Evolutionary conservation across 1,140 invertebrate genomes (phyloP), one percentile per base, ranked within the genome.

Genomic region (Drosophila nasuta): DNA sequence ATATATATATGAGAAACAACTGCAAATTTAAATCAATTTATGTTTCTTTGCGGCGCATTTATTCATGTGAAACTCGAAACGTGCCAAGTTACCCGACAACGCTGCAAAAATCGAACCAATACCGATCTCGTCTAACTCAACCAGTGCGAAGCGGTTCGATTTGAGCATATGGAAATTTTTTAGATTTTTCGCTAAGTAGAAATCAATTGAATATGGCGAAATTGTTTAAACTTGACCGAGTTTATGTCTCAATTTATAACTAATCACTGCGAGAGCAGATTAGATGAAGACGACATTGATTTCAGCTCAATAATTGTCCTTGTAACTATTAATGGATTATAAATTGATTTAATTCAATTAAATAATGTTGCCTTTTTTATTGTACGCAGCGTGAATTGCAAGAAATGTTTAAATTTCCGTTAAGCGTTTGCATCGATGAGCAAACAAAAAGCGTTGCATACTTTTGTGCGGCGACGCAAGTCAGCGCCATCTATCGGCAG

Each of bases 1-100:
- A 46, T 46, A 65, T 54, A 51, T 38, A 52, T 59, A 45, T 33
- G 10, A 60, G 25, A 56, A 72, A 62, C 41, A 70, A 62, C 62
- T 80, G 60, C 75, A 74, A 86, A 87, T 87, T 88, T 54, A 83
- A 88, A 83, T 80, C 83, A 88, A 88, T 88, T 88, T 88, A 69
- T 72, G 54, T 66, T 60, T 13, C 13, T 77, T 74, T 88, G 72
- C 79, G 72, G 68, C 83, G 83, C 72, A 82, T 77, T 87, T 82
- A 88, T 69, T 82, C 57, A 74, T 68, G 63, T 75, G 83, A 72
- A 83, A 88, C 64, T 70, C 30, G 77, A 88, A 77, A 75, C 83
- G 74, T 77, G 80, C 58, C 83, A 87, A 69, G 77, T 83, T 85
- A 71, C 49, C 49, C 46, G 58, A 49, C 64, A 48, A 28, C 41